Conservation (phyloP, 2,797 vertebrate genomes). For the Coregonus suidteri region DNA sequence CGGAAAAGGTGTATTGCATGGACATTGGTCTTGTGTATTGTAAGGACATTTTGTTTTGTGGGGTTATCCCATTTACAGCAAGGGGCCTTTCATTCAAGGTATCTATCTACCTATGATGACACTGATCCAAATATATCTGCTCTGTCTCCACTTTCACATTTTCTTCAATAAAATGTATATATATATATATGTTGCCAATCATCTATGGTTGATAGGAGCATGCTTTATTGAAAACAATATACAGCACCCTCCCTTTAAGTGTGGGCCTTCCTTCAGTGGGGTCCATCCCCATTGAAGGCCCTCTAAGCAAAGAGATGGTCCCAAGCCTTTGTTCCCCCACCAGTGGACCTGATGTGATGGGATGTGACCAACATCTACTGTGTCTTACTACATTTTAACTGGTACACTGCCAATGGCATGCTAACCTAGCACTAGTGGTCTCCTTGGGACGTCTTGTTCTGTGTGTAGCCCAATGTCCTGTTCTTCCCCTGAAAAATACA, state of each 20-base stretch:
- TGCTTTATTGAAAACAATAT: no score
- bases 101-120: no score
- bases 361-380: not conserved
- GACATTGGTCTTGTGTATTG: not conserved
- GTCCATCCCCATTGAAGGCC: not conserved
- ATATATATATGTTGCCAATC: no score
- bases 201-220: no score
- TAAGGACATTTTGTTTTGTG: not conserved
- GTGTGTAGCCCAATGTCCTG: not conserved
- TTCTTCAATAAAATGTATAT: no score
- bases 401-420: not conserved
- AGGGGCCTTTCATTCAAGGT: no score
- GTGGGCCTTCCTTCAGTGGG: not conserved
- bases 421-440: not conserved
- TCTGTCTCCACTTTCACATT: no score
- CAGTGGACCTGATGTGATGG: conserved; percentile 10
- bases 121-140: no score
- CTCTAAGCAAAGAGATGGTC: not conserved
- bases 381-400: not conserved
- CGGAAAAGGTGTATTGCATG: not conserved
- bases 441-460: not conserved
- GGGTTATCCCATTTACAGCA: no score
- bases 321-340: not conserved
- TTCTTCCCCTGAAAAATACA: not conserved
- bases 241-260: no score